Evolutionary conservation across 2,113 vertebrate species (phyloP), one percentile per base, ranked within the genome.

Genomic region (Orcinus orca): DNA sequence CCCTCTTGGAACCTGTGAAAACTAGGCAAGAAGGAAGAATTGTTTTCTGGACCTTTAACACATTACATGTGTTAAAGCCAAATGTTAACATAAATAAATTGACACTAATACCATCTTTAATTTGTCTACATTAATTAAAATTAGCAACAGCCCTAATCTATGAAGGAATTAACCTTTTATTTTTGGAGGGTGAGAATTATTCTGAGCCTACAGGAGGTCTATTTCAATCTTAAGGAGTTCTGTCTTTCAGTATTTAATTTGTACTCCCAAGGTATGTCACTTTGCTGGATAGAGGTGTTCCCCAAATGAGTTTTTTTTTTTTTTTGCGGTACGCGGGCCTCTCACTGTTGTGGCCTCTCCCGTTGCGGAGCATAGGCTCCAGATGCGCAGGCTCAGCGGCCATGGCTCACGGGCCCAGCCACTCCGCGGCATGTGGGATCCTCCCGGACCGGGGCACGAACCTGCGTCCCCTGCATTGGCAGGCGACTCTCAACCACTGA

Each of bases 121-220:
- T 87, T 86, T 90, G 7, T 73, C 47, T 93, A 29, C 41, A 55
- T 89, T 90, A 79, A 79, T 80, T 90, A 85, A 76, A 70, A 29
- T 68, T 90, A 68, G 53, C n/a, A 94, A 60, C 14, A 81, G 55
- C 10, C 47, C 44, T 88, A 50, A 58, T 55, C 55, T 86, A 31
- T 90, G 58, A 87, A 81, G 47, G 20, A 86, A 73, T 88, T 95
- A 85, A 79, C 21, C 65, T 90, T 86, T 85, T 89, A 26, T 73
- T 73, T 83, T 80, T 84, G 41, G 70, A 60, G 26, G n/a, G 18
- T 67, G 29, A 68, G 65, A 93, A 70, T 47, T 81, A 70, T 62
- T 77, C 44, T 88, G 23, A 65, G 31, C 17, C 33, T 74, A 41
- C 33, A 88, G 38, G 74, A 77, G 58, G 36, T 93, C 70, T 63